phyloP scores from a whole-genome alignment of 1,140 invertebrate genomes.

The Bombus breviceps region DNA sequence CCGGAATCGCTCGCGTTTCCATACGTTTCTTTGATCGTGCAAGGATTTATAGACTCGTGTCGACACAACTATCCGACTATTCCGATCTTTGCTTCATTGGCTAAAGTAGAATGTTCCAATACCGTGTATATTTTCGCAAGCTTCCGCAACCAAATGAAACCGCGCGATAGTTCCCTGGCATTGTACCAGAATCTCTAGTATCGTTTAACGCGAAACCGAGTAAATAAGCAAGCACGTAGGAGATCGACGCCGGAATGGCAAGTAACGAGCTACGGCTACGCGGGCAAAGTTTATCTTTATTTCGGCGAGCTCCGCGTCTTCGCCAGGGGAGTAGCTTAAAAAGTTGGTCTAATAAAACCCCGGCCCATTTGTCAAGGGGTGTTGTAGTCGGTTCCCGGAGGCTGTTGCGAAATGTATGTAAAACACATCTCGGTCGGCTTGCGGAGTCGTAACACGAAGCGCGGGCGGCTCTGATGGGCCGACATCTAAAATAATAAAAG shows the following conservation, averaged over 20 bases:
- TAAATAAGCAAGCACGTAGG: constrained; percentile 11
- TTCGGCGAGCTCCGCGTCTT: constrained; percentile 62
- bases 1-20: neutral
- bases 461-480: constrained; percentile 70
- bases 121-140: constrained; percentile 9
- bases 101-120: neutral
- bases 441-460: constrained; percentile 59
- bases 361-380: constrained; percentile 79
- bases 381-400: constrained; percentile 46
- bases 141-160: neutral
- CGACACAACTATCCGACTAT: neutral
- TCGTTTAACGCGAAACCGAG: neutral
- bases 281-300: constrained; percentile 76
- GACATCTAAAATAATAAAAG: constrained; percentile 83
- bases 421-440: constrained; percentile 75
- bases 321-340: constrained; percentile 68
- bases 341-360: constrained; percentile 80
- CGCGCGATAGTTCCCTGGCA: neutral
- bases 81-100: neutral
- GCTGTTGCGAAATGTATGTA: constrained; percentile 79
- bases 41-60: neutral
- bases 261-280: neutral
- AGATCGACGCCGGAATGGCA: neutral
- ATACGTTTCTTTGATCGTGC: neutral
- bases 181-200: constrained; percentile 4